Evolutionary conservation across 2,888 invertebrate genomes (phyloP).

Genomic region (Lordiphosa fenestrarum): DNA sequence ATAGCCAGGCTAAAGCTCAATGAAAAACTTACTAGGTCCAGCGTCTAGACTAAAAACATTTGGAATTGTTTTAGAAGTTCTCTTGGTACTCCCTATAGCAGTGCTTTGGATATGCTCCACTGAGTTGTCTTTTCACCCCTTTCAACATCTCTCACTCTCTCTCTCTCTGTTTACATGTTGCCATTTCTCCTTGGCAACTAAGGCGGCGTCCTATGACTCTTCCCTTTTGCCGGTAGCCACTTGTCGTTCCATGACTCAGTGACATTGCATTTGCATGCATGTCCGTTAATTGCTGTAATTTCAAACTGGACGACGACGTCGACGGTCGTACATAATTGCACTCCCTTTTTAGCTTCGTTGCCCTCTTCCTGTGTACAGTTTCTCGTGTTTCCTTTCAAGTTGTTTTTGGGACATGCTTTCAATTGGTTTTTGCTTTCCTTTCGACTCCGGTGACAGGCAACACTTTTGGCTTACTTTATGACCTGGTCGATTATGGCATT

Average conservation of each 20-base stretch:
- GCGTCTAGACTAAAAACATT: constrained; percentile 10
- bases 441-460: constrained; percentile 29
- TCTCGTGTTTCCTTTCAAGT: constrained; percentile 35
- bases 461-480: constrained; percentile 64
- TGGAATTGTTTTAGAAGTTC: constrained; percentile 1
- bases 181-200: constrained; percentile 54
- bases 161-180: constrained; percentile 68
- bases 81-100: background rate
- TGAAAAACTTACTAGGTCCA: constrained; percentile 20
- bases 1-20: constrained; percentile 46
- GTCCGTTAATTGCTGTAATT: constrained; percentile 68
- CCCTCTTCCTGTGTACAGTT: constrained; percentile 47
- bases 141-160: constrained; percentile 7
- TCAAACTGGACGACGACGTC: constrained; percentile 53
- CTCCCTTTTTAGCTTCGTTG: constrained; percentile 12
- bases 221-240: constrained; percentile 16
- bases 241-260: constrained; percentile 59
- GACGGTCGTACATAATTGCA: constrained; percentile 32
- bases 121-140: constrained; percentile 39
- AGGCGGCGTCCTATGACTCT: constrained; percentile 49
- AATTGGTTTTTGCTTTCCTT: constrained; percentile 52
- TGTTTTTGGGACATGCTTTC: constrained; percentile 64
- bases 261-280: constrained; percentile 71
- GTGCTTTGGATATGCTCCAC: constrained; percentile 40
- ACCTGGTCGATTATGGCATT: constrained; percentile 46